Conservation (phyloP, 92 coral and sea anemone genomes). For the Isaurus tuberculatus region DNA sequence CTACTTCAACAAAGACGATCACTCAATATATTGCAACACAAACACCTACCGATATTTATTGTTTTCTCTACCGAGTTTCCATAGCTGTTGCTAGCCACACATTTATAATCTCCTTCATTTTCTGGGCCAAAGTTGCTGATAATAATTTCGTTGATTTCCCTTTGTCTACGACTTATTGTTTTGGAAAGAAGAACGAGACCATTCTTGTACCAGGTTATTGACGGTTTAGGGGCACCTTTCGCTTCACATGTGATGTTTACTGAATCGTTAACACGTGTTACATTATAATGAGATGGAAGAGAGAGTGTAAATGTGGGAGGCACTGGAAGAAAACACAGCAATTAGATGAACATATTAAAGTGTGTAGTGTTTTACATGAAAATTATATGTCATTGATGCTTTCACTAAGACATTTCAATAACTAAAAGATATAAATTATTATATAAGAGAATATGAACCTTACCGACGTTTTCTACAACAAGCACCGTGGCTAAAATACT, state of each 20-base stretch:
- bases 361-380: no score
- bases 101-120: neutral
- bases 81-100: neutral
- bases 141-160: neutral
- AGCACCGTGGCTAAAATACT: no score
- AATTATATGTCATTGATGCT: no score
- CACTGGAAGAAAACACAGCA: neutral
- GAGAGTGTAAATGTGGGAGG: neutral
- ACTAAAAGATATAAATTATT: no score
- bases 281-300: neutral
- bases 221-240: neutral
- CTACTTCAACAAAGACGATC: no score
- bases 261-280: neutral
- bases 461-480: no score
- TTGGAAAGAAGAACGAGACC: neutral
- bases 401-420: no score
- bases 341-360: neutral
- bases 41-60: constrained; percentile 3
- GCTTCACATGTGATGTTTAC: constrained; percentile 1
- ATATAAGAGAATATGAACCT: no score
- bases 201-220: neutral
- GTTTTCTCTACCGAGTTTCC: neutral
- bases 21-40: no score
- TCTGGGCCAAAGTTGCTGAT: neutral
- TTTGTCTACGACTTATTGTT: neutral